A percentile compares a stretch with the other conserved stretches of the same genome.
phyloP scores from a whole-genome alignment of 2,797 vertebrate genomes.

The Chanos chanos region DNA sequence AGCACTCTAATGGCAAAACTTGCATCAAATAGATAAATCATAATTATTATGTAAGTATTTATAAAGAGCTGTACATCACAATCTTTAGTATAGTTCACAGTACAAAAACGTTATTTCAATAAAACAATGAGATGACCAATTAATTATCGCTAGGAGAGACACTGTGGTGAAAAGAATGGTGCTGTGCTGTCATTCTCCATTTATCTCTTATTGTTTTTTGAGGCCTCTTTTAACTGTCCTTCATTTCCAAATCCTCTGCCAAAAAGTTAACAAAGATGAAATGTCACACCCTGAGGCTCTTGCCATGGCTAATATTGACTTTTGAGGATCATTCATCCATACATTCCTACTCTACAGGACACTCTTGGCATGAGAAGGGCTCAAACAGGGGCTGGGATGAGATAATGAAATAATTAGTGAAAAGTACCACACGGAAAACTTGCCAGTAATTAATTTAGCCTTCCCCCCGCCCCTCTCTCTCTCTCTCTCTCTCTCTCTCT shows the following conservation, averaged over 20 bases:
- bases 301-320: conserved; percentile 23
- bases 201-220: conserved; percentile 34
- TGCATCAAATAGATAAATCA: too few species aligned
- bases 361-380: background rate
- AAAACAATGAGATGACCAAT: too few species aligned
- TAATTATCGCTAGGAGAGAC: conserved; percentile 24
- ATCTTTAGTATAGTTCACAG: too few species aligned
- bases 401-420: background rate
- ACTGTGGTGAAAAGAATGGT: conserved; percentile 23
- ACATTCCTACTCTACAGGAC: conserved; percentile 31
- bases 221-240: conserved; percentile 32
- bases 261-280: conserved; percentile 24
- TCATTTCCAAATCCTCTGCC: conserved; percentile 6
- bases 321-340: conserved; percentile 10
- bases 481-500: conserved; percentile 37
- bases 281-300: conserved; percentile 19
- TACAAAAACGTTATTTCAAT: too few species aligned
- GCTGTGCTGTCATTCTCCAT: background rate
- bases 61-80: too few species aligned
- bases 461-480: conserved; percentile 38
- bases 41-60: too few species aligned
- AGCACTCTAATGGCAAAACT: too few species aligned
- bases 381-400: background rate
- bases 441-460: background rate
- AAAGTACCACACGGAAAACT: too few species aligned